Percentiles rank a stretch among this genome's conserved stretches.
phyloP scores from a whole-genome alignment of 2,113 vertebrate species.

The Budorcas taxicolor region DNA sequence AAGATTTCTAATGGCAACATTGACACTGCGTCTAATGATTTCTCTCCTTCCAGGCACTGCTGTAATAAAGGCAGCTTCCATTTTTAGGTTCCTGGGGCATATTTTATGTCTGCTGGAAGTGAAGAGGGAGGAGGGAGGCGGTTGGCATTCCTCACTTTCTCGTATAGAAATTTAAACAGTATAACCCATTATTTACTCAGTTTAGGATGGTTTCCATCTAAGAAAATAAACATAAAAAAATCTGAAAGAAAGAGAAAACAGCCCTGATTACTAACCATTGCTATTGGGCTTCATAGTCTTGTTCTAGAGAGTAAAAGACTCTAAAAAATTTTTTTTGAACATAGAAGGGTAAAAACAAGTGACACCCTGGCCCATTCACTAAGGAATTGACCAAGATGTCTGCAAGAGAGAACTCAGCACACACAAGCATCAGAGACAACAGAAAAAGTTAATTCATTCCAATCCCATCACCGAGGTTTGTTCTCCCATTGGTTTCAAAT shows the following conservation, averaged over 20 bases:
- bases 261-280: constrained; percentile 20
- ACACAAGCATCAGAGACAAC: not conserved
- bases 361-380: not conserved
- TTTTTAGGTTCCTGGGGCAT: constrained; percentile 59
- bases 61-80: constrained; percentile 50
- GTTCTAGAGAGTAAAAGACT: not conserved
- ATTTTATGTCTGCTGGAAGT: not conserved
- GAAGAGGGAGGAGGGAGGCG: not conserved
- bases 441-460: not conserved
- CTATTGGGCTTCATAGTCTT: not conserved
- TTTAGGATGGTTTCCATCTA: constrained; percentile 7
- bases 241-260: constrained; percentile 20
- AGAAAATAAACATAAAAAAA: constrained; percentile 44
- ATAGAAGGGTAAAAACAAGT: not conserved
- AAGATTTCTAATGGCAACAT: constrained; percentile 48
- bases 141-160: not conserved
- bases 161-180: not conserved
- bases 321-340: not conserved
- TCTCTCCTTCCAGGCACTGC: not conserved
- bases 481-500: not conserved
- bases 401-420: not conserved
- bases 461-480: not conserved
- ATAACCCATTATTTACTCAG: not conserved
- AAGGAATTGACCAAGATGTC: not conserved
- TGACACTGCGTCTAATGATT: constrained; percentile 23